Evolutionary conservation across 2,113 vertebrate species (phyloP).

Genomic region (Labeo rohita): DNA sequence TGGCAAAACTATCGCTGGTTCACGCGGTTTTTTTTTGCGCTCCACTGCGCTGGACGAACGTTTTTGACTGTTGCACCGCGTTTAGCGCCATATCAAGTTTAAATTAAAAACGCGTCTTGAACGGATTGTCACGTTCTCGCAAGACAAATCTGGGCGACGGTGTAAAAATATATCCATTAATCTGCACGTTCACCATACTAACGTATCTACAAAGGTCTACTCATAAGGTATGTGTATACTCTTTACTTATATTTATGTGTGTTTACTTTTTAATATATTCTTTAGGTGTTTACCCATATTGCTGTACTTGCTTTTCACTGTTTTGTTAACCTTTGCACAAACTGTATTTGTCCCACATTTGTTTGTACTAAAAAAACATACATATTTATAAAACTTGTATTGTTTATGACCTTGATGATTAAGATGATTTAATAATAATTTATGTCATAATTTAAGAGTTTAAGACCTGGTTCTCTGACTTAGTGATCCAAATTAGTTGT

Average conservation of each 20-base stretch:
- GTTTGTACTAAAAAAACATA: neutral
- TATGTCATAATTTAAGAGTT: neutral
- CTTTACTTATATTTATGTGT: neutral
- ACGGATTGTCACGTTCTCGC: neutral
- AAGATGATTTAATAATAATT: neutral
- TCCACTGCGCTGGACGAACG: neutral
- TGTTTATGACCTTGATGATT: neutral
- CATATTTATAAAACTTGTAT: neutral
- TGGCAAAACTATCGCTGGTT: neutral
- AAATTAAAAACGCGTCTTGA: neutral
- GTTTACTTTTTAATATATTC: neutral
- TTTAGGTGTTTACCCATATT: neutral
- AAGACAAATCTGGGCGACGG: neutral
- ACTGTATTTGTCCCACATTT: neutral
- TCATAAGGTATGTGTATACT: neutral
- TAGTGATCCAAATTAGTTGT: neutral
- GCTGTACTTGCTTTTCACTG: neutral
- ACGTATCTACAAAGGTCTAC: neutral
- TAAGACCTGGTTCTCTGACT: neutral
- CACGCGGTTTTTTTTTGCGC: too few relatives aligned
- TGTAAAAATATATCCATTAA: neutral
- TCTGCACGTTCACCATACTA: neutral
- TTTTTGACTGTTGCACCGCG: neutral
- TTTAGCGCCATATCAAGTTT: neutral
- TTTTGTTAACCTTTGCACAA: neutral